Base-by-base conservation (phyloP, 1,140 invertebrate genomes). In the Drosophila sp. region DNA sequence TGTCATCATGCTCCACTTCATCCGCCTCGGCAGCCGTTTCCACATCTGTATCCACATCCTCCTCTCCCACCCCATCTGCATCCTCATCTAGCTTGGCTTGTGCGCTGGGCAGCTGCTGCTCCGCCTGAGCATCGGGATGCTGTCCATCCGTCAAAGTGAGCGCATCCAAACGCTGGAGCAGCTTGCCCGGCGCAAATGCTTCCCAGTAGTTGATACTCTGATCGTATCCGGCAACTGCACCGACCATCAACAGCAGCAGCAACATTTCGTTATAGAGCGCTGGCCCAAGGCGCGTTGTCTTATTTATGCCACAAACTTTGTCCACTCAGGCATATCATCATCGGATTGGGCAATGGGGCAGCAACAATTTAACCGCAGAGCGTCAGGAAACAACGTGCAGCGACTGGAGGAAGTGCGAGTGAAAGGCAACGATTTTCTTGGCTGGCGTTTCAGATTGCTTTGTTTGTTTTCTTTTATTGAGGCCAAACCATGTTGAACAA, bases 181-280 rank as follows among this genome's bases (percentile, higher is more conserved):
- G 62, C 67, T 80, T 78, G 32, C 84, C 84, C 0, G 84, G 86
- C 6, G 67, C 77, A 64, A 84, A 90, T 14, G 84, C 77, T 61
- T 89, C 63, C 84, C 84, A 89, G 38, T 84, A 89, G 71, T 89
- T 89, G 38, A 89, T 57, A 7, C 48, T 71, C 7, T 61, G 32
- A 40, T 87, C 83, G 45, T 87, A 87, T 18, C 62, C 57, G 16
- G 53, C 65, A 38, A 45, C 50, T 16, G 69, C 38, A n/a, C 59
- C 51, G 13, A 87, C 7, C 9, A 80, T 36, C 59, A 79, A 40
- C 65, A 74, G 14, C 72, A 76, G 46, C 43, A 58, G 45, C 56
- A 76, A 46, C 64, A 67, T 18, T 53, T 45, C 21, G 57, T 7
- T 36, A 27, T 64, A 56, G 64, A 48, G 27, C 54, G 38, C 29